Conservation (phyloP, 2,888 invertebrate genomes). For the Drosophila austrosaltans region DNA sequence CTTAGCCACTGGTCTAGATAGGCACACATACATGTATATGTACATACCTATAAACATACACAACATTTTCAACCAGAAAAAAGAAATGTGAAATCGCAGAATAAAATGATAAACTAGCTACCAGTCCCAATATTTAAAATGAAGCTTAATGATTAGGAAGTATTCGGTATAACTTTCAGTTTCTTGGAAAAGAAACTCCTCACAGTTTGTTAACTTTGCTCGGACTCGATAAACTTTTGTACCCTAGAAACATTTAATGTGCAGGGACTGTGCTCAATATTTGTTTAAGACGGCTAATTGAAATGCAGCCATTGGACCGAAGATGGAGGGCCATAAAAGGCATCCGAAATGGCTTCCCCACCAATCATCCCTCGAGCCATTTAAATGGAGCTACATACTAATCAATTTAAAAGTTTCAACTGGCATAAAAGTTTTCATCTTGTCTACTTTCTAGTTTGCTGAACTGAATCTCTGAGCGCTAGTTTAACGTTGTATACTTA, state of each 20-base stretch:
- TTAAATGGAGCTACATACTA: conserved; percentile 49
- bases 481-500: conserved; percentile 59
- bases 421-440: conserved; percentile 59
- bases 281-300: conserved; percentile 58
- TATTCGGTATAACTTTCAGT: neutral
- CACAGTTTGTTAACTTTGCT: conserved; percentile 10
- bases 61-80: neutral
- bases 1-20: conserved; percentile 8
- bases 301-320: conserved; percentile 61
- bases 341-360: neutral
- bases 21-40: neutral
- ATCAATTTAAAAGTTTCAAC: conserved; percentile 71
- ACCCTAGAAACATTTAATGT: conserved; percentile 33
- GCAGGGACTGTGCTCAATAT: conserved; percentile 29
- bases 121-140: conserved; percentile 1
- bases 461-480: conserved; percentile 57
- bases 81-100: neutral
- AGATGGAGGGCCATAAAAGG: conserved; percentile 12
- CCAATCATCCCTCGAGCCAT: neutral
- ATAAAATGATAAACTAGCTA: conserved; percentile 12
- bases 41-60: neutral
- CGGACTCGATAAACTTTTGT: conserved; percentile 4
- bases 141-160: neutral
- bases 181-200: conserved; percentile 6
- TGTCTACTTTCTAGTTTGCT: conserved; percentile 56